These are phyloP conservation scores for Amblyteles armatorius DNA, from an alignment of 2,888 invertebrate genomes.

Conservation along the genomic window DNA sequence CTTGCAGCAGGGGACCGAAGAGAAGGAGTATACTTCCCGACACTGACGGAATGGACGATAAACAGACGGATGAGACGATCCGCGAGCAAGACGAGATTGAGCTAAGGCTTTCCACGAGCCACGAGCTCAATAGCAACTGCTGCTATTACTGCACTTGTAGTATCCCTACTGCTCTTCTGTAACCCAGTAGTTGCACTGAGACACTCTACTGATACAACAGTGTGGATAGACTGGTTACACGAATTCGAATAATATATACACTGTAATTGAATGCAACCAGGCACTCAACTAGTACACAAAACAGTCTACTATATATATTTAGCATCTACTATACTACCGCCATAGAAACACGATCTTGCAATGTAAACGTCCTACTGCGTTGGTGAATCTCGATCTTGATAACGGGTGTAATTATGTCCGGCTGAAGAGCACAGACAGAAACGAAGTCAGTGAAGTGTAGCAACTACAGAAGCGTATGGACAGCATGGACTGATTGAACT, in stretches of 20 bases:
- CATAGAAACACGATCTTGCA: slow-evolving; percentile 69
- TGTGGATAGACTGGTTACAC: slow-evolving; percentile 38
- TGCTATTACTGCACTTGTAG: slow-evolving; percentile 53
- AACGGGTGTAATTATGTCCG: slow-evolving; percentile 29
- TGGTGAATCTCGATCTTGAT: slow-evolving; percentile 69
- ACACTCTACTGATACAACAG: slow-evolving; percentile 5
- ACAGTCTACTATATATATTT: neutral
- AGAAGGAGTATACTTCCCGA: slow-evolving; percentile 60
- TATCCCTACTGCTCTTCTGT: slow-evolving; percentile 24
- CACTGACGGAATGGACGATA: slow-evolving; percentile 79
- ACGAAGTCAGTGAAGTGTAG: slow-evolving; percentile 7
- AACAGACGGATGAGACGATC: slow-evolving; percentile 76
- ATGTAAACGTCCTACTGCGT: slow-evolving; percentile 65
- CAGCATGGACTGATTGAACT: neutral
- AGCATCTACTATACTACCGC: slow-evolving; percentile 16
- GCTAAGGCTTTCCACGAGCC: slow-evolving; percentile 64
- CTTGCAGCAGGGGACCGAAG: slow-evolving; percentile 33
- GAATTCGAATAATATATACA: slow-evolving; percentile 73
- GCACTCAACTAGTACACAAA: slow-evolving; percentile 49
- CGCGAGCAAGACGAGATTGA: slow-evolving; percentile 58
- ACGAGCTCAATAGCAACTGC: slow-evolving; percentile 75
- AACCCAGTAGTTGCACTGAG: slow-evolving; percentile 15
- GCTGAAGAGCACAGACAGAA: slow-evolving; percentile 23
- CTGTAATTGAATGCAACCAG: slow-evolving; percentile 80
- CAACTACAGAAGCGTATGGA: neutral